Percentiles rank a stretch among this genome's conserved stretches.
phyloP scores from a whole-genome alignment of 2,113 vertebrate species.

The Stegostoma tigrinum region DNA sequence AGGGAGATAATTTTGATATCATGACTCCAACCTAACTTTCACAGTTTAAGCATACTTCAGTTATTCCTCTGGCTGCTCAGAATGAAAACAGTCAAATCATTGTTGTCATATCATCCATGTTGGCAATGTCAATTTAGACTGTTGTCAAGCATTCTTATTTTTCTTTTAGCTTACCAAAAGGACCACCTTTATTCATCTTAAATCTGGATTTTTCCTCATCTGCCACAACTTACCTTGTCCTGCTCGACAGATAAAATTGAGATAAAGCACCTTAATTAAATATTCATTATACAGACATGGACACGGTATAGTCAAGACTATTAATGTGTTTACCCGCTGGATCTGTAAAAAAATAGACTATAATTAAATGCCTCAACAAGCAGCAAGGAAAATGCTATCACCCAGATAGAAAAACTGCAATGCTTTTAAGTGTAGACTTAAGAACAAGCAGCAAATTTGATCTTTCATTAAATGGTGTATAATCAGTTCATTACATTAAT shows the following conservation, averaged over 20 bases:
- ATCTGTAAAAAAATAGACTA: not conserved
- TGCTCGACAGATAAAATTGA: not conserved
- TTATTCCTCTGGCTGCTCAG: not conserved
- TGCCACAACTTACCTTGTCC: not conserved
- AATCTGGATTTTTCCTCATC: not conserved
- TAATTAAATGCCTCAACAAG: constrained; percentile 10
- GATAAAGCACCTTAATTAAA: not conserved
- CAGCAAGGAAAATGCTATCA: not conserved
- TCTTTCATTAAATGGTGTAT: not conserved
- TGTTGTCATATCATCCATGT: not conserved
- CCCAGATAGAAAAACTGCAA: not conserved
- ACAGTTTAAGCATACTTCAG: not conserved
- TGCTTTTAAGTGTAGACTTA: not conserved
- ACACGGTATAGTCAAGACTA: not conserved
- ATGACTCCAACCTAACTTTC: not conserved
- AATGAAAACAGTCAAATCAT: not conserved
- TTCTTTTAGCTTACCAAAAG: not conserved
- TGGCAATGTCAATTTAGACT: not conserved
- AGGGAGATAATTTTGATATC: not conserved
- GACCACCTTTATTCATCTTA: not conserved
- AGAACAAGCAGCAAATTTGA: not conserved
- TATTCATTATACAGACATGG: not conserved
- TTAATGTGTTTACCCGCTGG: not conserved
- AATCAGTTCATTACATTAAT: not conserved
- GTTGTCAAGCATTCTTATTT: not conserved